phyloP scores from a whole-genome alignment of 2,113 vertebrate species.

The Ptilorrhoa leucosticta region DNA sequence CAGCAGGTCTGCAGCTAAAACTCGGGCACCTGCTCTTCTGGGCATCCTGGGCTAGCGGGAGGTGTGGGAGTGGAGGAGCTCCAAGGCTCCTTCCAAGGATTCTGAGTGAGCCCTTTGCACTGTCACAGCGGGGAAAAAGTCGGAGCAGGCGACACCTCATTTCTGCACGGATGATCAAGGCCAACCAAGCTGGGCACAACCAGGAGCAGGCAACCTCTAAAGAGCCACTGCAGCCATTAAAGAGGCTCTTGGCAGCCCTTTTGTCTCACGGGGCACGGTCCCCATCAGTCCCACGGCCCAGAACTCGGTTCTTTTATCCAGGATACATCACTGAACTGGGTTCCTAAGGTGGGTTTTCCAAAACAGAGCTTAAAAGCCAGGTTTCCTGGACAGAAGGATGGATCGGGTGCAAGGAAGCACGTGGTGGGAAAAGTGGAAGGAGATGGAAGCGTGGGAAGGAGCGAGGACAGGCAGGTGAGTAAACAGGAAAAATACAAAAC shows the following conservation, averaged over 20 bases:
- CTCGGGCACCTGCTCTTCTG: not conserved
- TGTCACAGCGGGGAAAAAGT: fast-evolving
- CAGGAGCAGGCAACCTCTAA: not conserved
- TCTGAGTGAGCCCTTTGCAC: not conserved
- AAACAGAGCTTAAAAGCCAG: not conserved
- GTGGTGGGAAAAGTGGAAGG: not conserved
- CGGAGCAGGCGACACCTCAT: not conserved
- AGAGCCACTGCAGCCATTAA: fast-evolving
- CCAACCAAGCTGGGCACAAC: fast-evolving
- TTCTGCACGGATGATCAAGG: not conserved
- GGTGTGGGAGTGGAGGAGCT: not conserved
- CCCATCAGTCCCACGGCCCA: fast-evolving
- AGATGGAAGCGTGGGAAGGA: not conserved
- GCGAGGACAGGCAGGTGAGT: not conserved
- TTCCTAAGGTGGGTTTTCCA: not conserved
- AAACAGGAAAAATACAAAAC: not conserved
- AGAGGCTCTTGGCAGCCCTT: not conserved
- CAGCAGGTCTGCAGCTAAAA: not conserved
- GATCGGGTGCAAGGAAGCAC: not conserved
- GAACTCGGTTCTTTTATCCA: no score
- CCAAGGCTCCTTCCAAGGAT: not conserved
- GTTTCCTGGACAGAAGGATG: not conserved
- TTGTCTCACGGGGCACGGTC: not conserved
- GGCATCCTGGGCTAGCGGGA: not conserved
- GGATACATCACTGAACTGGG: fast-evolving